Evolutionary conservation across 2,888 invertebrate species (phyloP).

Genomic region (Dryadula phaetusa): DNA sequence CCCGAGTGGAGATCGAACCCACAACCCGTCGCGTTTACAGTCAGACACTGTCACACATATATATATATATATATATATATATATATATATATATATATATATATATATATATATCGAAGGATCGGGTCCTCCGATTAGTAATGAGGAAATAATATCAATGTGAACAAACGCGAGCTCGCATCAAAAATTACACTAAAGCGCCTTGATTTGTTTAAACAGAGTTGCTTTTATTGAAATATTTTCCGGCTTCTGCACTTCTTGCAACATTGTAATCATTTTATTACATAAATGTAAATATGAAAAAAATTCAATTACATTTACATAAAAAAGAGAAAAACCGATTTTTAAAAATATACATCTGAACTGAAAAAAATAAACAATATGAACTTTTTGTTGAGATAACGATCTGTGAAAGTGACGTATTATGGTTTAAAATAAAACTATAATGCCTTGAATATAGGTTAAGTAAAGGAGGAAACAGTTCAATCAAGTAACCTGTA

Average conservation of each 20-base stretch:
- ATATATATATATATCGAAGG: too few species aligned
- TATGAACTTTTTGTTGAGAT: too few species aligned
- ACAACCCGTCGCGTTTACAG: too few species aligned
- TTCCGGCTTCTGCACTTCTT: slow-evolving; percentile 25
- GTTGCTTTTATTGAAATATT: slow-evolving; percentile 25
- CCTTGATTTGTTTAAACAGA: slow-evolving; percentile 30
- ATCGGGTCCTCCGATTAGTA: slow-evolving; percentile 5
- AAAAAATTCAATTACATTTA: background rate
- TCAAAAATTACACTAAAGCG: slow-evolving; percentile 16
- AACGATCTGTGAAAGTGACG: too few species aligned
- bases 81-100: too few species aligned
- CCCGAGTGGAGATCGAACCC: too few species aligned
- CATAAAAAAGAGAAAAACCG: too few species aligned
- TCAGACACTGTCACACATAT: too few species aligned
- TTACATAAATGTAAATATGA: background rate
- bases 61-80: too few species aligned
- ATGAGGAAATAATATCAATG: slow-evolving; percentile 22
- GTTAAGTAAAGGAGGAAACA: slow-evolving; percentile 2
- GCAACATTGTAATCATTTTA: slow-evolving; percentile 9
- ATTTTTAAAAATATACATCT: too few species aligned
- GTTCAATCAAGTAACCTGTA: background rate
- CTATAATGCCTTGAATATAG: background rate
- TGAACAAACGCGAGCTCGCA: slow-evolving; percentile 6
- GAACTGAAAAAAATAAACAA: too few species aligned
- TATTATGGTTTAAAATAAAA: background rate